Evolutionary conservation across 2,888 invertebrate species (phyloP), one percentile per base, ranked within the genome.

Genomic region (Bombylius discolor): DNA sequence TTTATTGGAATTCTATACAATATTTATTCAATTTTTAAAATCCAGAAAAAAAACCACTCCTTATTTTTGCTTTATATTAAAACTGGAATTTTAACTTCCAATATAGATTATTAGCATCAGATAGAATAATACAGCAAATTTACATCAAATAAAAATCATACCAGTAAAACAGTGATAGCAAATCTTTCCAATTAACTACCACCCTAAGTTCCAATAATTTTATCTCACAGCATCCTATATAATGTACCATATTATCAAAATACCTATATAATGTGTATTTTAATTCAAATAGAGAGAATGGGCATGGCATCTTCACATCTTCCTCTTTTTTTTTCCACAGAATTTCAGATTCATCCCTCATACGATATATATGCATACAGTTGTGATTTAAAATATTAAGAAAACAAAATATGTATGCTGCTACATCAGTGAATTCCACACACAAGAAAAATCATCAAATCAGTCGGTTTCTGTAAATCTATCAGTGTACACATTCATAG

Each of bases 381-480:
- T 36, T 7, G 34, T 7, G 8, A 36, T 5, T 36, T 7, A 36
- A 36, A 8, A 36, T 36, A 36, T 5, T 8, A 36, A 7, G 34
- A 7, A 36, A 7, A 36, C 8, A 8, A 8, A 36, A 42, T 42
- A 42, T 42, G 39, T 4, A 11, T 42, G 5, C 39, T 42, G 4
- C 39, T 23, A 42, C 12, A 42, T 11, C 39, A 42, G 23, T 42
- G 39, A 42, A 42, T 42, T 11, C 47, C 51, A 47, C 50, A 49
- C 48, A 54, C 45, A 53, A 48, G 32, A 42, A 42, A 42, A 42
- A 49, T 45, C 42, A 54, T 49, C 11, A 46, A 55, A 56, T 59
- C 59, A 59, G 59, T 59, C 56, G 59, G 51, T 59, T 56, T 59
- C 55, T 54, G 59, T 59, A 56, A 56, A 52, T 56, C 56, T 54